Evolutionary conservation across 2,888 invertebrate species (phyloP).

Genomic region (Ennomos quercinarius): DNA sequence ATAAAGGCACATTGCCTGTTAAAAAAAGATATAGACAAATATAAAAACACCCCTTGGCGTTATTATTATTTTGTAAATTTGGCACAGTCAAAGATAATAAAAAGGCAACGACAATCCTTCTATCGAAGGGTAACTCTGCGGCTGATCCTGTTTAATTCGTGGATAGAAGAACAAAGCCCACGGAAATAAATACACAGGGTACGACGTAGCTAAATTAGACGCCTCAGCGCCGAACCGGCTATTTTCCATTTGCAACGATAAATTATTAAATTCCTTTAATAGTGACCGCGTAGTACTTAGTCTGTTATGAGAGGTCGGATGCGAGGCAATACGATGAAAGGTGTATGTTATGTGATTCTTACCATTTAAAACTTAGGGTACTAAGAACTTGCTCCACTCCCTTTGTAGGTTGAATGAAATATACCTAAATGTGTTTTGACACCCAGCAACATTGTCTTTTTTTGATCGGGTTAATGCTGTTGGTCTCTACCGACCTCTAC

Average conservation of each 20-base stretch:
- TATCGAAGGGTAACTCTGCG: slow-evolving; percentile 13
- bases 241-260: slow-evolving; percentile 62
- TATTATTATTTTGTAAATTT: no score
- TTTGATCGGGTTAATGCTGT: no score
- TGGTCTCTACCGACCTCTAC: no score
- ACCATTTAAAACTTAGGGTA: neutral
- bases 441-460: no score
- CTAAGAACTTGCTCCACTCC: no score
- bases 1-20: no score
- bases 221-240: slow-evolving; percentile 53
- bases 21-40: no score
- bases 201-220: slow-evolving; percentile 63
- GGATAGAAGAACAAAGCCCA: slow-evolving; percentile 82
- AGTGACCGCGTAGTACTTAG: slow-evolving; percentile 5
- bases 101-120: slow-evolving; percentile 9
- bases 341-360: neutral
- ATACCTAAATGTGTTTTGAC: no score
- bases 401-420: no score
- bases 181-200: slow-evolving; percentile 75
- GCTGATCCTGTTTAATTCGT: slow-evolving; percentile 72
- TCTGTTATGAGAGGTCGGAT: slow-evolving; percentile 9
- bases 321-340: slow-evolving; percentile 18
- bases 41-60: no score
- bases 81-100: no score
- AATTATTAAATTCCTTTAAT: slow-evolving; percentile 63